Conservation (phyloP, 2,888 invertebrate species). For the Tethea ocularis region DNA sequence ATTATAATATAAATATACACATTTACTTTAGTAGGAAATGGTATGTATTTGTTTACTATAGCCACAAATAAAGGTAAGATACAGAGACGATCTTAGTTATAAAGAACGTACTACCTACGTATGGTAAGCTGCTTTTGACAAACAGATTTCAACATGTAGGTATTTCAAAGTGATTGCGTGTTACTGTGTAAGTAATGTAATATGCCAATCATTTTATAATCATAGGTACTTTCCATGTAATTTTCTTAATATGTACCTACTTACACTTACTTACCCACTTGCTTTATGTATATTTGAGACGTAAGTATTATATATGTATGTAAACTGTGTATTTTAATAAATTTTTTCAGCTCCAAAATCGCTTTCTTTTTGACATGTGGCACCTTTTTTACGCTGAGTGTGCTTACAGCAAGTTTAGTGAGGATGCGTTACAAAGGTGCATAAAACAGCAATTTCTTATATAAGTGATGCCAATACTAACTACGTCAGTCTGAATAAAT, state of each 20-base stretch:
- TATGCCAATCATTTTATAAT: neutral
- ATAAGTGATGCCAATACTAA: neutral
- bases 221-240: neutral
- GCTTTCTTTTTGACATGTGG: conserved; percentile 2
- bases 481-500: conserved; percentile 1
- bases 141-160: neutral
- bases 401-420: neutral
- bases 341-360: neutral
- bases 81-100: too few species aligned
- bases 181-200: neutral
- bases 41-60: neutral
- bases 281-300: neutral
- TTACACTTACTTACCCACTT: too few species aligned
- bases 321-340: neutral
- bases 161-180: conserved; percentile 3
- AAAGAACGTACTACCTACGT: neutral
- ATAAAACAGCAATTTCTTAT: neutral
- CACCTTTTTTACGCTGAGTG: neutral
- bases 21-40: conserved; percentile 28
- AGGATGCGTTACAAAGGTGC: neutral
- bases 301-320: neutral
- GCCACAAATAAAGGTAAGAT: neutral
- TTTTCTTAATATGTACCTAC: neutral
- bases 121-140: neutral
- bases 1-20: conserved; percentile 30